phyloP scores from a whole-genome alignment of 1,140 invertebrate species.

The Leucophenga varia region DNA sequence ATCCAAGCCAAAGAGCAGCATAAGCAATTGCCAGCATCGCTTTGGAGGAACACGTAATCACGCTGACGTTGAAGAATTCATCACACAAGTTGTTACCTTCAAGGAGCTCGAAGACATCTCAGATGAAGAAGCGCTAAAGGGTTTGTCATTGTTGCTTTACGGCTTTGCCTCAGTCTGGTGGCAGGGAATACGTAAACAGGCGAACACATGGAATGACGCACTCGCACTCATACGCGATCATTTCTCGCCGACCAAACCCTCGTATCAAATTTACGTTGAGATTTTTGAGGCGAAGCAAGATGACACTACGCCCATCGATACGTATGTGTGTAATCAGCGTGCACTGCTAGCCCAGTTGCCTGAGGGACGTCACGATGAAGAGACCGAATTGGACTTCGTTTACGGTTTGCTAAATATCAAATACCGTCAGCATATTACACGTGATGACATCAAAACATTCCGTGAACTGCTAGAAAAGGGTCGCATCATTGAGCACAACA shows the following conservation, averaged over 20 bases:
- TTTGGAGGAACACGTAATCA: slow-evolving; percentile 39
- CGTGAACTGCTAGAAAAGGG: slow-evolving; percentile 44
- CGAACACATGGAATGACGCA: slow-evolving; percentile 44
- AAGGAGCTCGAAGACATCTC: slow-evolving; percentile 45
- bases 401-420: slow-evolving; percentile 48
- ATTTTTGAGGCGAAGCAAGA: slow-evolving; percentile 44
- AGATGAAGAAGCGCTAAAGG: slow-evolving; percentile 54
- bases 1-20: slow-evolving; percentile 38
- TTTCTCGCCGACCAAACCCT: slow-evolving; percentile 44
- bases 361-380: slow-evolving; percentile 41
- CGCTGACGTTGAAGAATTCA: slow-evolving; percentile 48
- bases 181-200: slow-evolving; percentile 55
- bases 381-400: slow-evolving; percentile 46
- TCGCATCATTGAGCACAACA: slow-evolving; percentile 45
- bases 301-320: slow-evolving; percentile 37
- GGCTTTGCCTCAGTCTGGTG: slow-evolving; percentile 57
- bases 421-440: slow-evolving; percentile 44
- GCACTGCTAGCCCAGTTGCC: slow-evolving; percentile 50
- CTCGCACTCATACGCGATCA: slow-evolving; percentile 39
- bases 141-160: slow-evolving; percentile 53
- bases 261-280: slow-evolving; percentile 49
- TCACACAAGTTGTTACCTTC: slow-evolving; percentile 36
- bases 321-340: slow-evolving; percentile 46
- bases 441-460: slow-evolving; percentile 32
- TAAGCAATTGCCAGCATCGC: slow-evolving; percentile 29